Percentiles rank a stretch among this genome's conserved stretches.
Evolutionary conservation across 2,113 vertebrate genomes (phyloP).

Genomic region (Ahaetulla prasina): DNA sequence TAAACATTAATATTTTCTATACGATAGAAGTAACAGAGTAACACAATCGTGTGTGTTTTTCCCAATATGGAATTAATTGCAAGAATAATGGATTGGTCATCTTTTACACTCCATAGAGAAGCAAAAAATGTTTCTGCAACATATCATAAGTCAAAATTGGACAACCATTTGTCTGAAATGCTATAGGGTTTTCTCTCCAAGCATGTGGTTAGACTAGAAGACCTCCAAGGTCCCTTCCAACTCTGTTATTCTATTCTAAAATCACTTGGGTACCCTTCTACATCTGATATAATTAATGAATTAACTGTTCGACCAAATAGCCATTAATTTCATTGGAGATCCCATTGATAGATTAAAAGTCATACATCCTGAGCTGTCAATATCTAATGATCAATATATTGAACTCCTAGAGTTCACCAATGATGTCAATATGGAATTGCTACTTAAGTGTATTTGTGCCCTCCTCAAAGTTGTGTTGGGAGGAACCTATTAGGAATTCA

Average conservation of each 20-base stretch:
- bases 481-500: not conserved
- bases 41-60: rapidly evolving
- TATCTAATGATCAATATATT: not conserved
- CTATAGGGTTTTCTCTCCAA: too few species aligned
- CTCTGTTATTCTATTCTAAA: too few species aligned
- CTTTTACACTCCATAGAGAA: not conserved
- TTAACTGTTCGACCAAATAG: not conserved
- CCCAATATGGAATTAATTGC: not conserved
- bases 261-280: not conserved
- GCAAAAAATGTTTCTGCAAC: not conserved
- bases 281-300: not conserved
- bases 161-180: too few species aligned
- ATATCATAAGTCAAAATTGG: not conserved
- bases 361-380: not conserved
- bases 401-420: not conserved
- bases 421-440: not conserved
- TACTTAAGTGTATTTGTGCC: not conserved
- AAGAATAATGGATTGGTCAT: not conserved
- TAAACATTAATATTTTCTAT: not conserved
- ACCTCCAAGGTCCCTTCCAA: too few species aligned
- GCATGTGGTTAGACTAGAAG: too few species aligned
- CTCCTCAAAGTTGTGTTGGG: not conserved
- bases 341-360: not conserved
- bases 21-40: not conserved
- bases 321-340: not conserved